Conservation (phyloP, 2,113 vertebrate species). For the Heterotilapia buettikoferi region DNA sequence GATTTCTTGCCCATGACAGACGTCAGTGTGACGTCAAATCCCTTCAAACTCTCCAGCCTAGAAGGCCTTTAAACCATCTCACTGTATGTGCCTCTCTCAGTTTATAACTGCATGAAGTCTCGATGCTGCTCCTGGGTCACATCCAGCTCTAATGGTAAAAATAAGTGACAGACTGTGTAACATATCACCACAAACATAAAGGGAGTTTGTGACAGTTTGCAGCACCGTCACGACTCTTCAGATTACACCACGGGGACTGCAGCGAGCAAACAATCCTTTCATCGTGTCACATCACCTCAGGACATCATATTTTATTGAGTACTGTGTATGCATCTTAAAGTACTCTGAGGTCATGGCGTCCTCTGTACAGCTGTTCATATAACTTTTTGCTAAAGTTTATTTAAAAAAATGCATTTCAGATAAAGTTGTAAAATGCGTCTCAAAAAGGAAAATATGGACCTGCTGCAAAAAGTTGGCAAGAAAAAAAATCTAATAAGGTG, state of each 20-base stretch:
- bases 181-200: background rate
- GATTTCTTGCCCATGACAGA: background rate
- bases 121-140: background rate
- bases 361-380: background rate
- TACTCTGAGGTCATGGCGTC: background rate
- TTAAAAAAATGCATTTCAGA: background rate
- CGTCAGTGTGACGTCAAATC: background rate
- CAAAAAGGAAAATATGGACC: background rate
- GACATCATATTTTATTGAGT: background rate
- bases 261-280: background rate
- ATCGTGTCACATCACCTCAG: background rate
- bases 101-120: background rate
- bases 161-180: background rate
- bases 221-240: background rate
- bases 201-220: background rate
- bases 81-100: background rate
- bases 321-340: background rate
- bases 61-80: background rate
- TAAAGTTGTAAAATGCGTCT: background rate
- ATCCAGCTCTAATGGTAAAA: background rate
- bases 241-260: background rate
- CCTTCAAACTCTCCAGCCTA: accelerated
- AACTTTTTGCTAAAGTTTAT: background rate
- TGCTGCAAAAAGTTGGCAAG: background rate
- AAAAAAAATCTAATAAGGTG: background rate